These are phyloP conservation scores for Alethe diademata DNA, from an alignment of 2,113 vertebrate genomes.

Conservation along the genomic window DNA sequence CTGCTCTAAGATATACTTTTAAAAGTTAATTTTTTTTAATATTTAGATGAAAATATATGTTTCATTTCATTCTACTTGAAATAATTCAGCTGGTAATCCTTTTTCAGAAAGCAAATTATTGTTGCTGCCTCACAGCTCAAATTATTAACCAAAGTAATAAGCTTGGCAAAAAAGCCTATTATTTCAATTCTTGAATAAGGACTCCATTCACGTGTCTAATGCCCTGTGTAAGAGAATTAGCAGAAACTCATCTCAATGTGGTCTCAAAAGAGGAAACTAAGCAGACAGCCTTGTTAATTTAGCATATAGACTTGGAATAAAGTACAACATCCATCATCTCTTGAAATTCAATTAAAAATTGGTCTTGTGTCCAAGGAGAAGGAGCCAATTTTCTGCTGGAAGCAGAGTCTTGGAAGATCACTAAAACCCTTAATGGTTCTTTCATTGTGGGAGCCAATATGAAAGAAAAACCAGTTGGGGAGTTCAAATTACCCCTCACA, in stretches of 20 bases:
- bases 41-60: not conserved
- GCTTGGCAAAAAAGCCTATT: conserved; percentile 37
- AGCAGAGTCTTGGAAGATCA: conserved; percentile 69
- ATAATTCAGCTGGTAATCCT: not conserved
- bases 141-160: conserved; percentile 39
- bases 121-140: not conserved
- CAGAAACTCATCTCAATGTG: conserved; percentile 63
- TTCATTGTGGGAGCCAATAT: conserved; percentile 72
- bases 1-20: not conserved
- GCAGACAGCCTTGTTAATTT: conserved; percentile 83
- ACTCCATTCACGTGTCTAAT: conserved; percentile 50
- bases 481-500: conserved; percentile 55
- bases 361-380: conserved; percentile 70
- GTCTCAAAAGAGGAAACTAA: conserved; percentile 73
- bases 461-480: conserved; percentile 58
- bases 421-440: conserved; percentile 74
- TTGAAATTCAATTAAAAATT: conserved; percentile 81
- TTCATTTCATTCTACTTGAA: not conserved
- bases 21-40: not conserved
- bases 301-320: conserved; percentile 79
- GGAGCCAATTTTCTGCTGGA: conserved; percentile 71
- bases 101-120: conserved; percentile 4
- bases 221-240: conserved; percentile 69
- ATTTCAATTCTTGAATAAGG: conserved; percentile 41
- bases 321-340: conserved; percentile 78